Evolutionary conservation across 30 jellyfish, hydroid and myxozoan genomes (phyloP).

Genomic region (Mastigias papua): DNA sequence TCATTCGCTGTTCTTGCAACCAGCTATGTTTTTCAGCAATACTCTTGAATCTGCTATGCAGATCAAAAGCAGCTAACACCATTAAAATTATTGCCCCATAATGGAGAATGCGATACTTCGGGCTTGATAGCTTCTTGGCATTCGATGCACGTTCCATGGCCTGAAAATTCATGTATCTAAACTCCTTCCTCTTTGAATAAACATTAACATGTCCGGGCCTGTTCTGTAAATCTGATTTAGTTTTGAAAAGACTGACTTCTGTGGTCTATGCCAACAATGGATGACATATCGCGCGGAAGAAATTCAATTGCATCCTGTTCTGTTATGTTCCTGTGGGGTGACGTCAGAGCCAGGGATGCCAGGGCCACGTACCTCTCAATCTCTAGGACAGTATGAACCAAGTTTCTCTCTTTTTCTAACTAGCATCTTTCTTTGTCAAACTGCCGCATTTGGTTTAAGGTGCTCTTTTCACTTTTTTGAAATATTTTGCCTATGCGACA

Average conservation of each 20-base stretch:
- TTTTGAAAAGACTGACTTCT: not conserved
- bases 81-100: not conserved
- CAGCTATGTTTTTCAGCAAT: not conserved
- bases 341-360: not conserved
- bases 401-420: not conserved
- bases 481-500: too few relatives aligned
- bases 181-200: not conserved
- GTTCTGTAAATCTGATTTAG: not conserved
- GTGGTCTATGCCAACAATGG: not conserved
- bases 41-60: not conserved
- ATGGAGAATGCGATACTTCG: not conserved
- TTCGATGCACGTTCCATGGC: not conserved
- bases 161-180: not conserved
- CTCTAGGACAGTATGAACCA: not conserved
- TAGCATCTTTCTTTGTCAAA: too few relatives aligned
- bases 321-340: not conserved
- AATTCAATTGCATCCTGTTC: not conserved
- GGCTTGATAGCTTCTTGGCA: not conserved
- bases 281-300: not conserved
- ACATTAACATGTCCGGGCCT: not conserved
- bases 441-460: too few relatives aligned
- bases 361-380: too few relatives aligned
- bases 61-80: not conserved
- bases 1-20: constrained; percentile 1
- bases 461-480: too few relatives aligned